Evolutionary conservation across 2,888 invertebrate species (phyloP), one percentile per base, ranked within the genome.

Genomic region (Drosophila prolongata): DNA sequence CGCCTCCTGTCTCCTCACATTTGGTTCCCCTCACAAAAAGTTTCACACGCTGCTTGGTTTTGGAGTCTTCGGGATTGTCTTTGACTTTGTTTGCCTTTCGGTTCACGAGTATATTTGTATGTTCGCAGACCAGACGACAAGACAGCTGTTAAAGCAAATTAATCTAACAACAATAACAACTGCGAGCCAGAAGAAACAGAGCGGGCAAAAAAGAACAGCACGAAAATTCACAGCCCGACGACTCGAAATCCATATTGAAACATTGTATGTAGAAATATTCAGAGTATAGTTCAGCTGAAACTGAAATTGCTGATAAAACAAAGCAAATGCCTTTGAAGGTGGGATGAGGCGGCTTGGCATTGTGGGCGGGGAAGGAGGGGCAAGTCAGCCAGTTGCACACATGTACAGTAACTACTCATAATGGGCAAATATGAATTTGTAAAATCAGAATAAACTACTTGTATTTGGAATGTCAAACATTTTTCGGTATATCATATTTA

Each of bases 251-350:
- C 46, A 42, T 53, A 64, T 43, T 54, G 55, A 56, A 59, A 74
- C 56, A 67, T 34, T 37, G 49, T 71, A 40, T 78, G 53, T 65
- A 13, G 73, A 65, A 75, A 65, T 77, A 60, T 75, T 66, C 61
- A 68, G 64, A 75, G 43, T 52, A 50, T 70, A 65, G 79, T 77
- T 77, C 56, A 61, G 53, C 43, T 62, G 68, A 77, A 75, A 75
- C 55, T 44, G 53, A 66, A 56, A 43, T 64, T 65, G 82, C 82
- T 85, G 82, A 81, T 81, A 85, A 82, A 82, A 74, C 77, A 74
- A 68, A 76, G 44, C 60, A 46, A 74, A 72, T 58, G 50, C 47
- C 30, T 35, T 50, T 42, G 53, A 37, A 58, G 58, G 58, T 42
- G 42, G 53, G 30, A 53, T 52, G 40, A 42, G 30, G 52, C 8